Base-by-base conservation (phyloP, 1,140 invertebrate genomes). In the Achatina immaculata region DNA sequence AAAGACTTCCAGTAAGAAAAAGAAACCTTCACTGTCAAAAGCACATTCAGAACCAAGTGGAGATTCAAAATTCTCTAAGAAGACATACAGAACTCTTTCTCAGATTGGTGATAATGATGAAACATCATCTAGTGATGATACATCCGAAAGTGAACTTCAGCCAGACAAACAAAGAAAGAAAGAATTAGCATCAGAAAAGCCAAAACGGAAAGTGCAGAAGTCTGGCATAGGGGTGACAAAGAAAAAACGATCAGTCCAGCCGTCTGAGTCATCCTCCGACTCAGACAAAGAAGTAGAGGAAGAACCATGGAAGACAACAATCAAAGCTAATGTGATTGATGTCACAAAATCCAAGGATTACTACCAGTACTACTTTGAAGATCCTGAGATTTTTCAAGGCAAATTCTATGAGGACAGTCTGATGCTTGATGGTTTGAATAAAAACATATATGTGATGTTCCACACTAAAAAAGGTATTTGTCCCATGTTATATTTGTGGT, bases 371-470 rank as follows among this genome's bases (percentile, higher is more conserved):
- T 74, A 74, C 51, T 74, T 74, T 40, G 72, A 74, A 48, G 72
- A 74, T 51, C 19, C 40, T 28, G n/a, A 51, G 19, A 55, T 74
- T 24, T 34, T 19, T 21, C 42, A 48, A 24, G 72, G 48, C 31
- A 6, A 36, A 45, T 74, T 74, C 28, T 19, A 74, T 34, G 72
- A 74, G 45, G 48, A 55, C 1, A 74, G 9, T 51, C 2, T 74
- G 21, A n/a, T 74, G 42, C 28, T 74, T 1, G 72, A 74, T 36
- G 42, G 72, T 21, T 55, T 74, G n/a, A 45, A 74, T 24, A 74
- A 36, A 74, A 36, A 36, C 14, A 42, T 74, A 24, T 74, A 74
- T 74, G 72, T 74, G 42, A 74, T 43, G 21, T 74, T 74, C 28
- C 6, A 51, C n/a, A 31, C 3, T 36, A 43, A 36, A 74, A 55